A percentile compares a stretch with the other conserved stretches of the same genome.
These are phyloP conservation scores for Drosophila monieri DNA, from an alignment of 2,888 invertebrate species.

Conservation along the genomic window DNA sequence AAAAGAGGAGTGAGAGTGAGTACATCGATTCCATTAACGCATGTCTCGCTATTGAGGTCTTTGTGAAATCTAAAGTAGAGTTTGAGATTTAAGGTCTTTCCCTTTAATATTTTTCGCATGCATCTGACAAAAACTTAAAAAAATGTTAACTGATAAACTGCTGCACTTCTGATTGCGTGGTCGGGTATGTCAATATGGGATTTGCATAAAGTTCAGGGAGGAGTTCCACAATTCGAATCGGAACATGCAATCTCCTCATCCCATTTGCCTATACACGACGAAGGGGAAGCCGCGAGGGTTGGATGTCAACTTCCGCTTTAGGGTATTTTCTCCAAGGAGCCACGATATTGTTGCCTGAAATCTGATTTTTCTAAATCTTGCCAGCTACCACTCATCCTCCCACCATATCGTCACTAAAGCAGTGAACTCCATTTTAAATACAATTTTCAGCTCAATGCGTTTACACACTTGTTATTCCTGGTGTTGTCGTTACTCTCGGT, in stretches of 20 bases:
- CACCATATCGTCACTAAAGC: constrained; percentile 8
- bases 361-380: constrained; percentile 11
- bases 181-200: constrained; percentile 62
- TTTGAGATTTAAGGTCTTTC: neutral
- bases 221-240: constrained; percentile 45
- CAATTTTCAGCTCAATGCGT: constrained; percentile 66
- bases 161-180: constrained; percentile 12
- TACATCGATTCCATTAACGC: neutral
- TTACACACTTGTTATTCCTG: constrained; percentile 54
- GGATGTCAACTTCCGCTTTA: constrained; percentile 14
- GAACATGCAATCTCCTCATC: constrained; percentile 32
- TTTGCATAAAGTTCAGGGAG: constrained; percentile 70
- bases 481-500: constrained; percentile 55
- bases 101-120: too few relatives aligned
- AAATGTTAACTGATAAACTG: neutral
- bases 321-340: constrained; percentile 10
- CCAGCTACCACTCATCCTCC: constrained; percentile 11
- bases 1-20: constrained; percentile 14
- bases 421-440: constrained; percentile 66
- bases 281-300: constrained; percentile 14
- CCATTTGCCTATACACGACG: constrained; percentile 14
- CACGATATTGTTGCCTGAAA: constrained; percentile 58
- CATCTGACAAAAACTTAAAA: too few relatives aligned
- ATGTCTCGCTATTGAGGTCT: constrained; percentile 11
- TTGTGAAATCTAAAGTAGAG: neutral